Conservation (phyloP, 2,797 vertebrate species). For the Bradypodion pumilum region DNA sequence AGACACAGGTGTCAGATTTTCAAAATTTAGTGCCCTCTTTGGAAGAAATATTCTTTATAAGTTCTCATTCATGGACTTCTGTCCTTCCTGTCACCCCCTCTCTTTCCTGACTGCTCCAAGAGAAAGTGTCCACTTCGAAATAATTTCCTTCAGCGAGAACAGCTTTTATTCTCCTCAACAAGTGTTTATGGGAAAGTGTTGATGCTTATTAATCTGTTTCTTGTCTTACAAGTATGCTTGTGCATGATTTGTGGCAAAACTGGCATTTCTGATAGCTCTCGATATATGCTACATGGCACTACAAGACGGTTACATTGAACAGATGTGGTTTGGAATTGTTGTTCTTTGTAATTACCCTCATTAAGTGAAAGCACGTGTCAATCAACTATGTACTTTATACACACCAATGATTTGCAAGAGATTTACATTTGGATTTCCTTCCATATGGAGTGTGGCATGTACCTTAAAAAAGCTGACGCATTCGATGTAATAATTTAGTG, state of each 20-base stretch:
- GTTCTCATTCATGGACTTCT: conserved; percentile 50
- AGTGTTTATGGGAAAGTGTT: conserved; percentile 90
- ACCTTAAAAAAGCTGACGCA: background rate
- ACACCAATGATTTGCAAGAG: conserved; percentile 74
- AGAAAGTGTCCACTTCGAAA: conserved; percentile 55
- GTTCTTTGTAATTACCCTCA: conserved; percentile 98
- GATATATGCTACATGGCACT: conserved; percentile 70
- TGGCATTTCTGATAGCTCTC: conserved; percentile 83
- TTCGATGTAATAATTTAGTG: conserved; percentile 33
- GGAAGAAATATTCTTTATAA: background rate
- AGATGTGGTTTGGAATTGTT: conserved; percentile 94
- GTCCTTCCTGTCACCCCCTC: conserved; percentile 74
- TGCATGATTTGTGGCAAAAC: conserved; percentile 66
- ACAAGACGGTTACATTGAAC: conserved; percentile 87
- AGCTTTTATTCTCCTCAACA: conserved; percentile 73
- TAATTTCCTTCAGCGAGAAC: conserved; percentile 65
- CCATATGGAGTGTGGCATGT: conserved; percentile 47
- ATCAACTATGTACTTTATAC: conserved; percentile 89
- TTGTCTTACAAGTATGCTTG: conserved; percentile 78
- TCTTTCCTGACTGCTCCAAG: conserved; percentile 39
- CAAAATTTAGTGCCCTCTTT: conserved; percentile 24
- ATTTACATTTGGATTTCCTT: conserved; percentile 66
- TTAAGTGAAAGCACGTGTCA: conserved; percentile 98
- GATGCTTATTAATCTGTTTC: conserved; percentile 95
- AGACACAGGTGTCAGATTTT: conserved; percentile 17